Evolutionary conservation across 2,888 invertebrate species (phyloP).

Genomic region (Ophonus ardosiacus): DNA sequence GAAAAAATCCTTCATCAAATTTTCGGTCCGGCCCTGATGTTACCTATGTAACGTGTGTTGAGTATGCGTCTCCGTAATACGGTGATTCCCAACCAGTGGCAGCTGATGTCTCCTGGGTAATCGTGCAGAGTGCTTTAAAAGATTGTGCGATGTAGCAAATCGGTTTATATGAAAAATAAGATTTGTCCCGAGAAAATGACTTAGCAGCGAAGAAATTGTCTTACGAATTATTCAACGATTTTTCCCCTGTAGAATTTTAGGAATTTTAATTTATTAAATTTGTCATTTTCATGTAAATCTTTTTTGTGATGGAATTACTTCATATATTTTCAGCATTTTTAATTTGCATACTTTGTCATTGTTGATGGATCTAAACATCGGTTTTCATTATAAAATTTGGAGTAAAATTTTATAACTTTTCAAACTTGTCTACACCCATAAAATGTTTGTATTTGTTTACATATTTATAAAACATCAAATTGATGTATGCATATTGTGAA

Average conservation of each 20-base stretch:
- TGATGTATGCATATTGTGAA: too few relatives aligned
- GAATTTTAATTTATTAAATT: constrained; percentile 45
- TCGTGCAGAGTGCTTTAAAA: constrained; percentile 53
- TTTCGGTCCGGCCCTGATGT: background rate
- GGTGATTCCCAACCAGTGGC: constrained; percentile 50
- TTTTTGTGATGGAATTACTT: constrained; percentile 3
- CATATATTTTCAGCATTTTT: constrained; percentile 8
- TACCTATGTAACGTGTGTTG: constrained; percentile 28
- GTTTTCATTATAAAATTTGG: constrained; percentile 18
- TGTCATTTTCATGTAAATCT: constrained; percentile 13
- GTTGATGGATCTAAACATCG: constrained; percentile 15
- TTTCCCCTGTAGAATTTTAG: background rate
- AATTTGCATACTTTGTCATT: constrained; percentile 13
- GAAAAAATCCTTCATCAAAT: background rate
- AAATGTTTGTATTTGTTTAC: too few relatives aligned
- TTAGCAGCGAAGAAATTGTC: background rate
- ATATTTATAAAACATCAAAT: too few relatives aligned
- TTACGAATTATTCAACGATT: constrained; percentile 12
- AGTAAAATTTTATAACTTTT: constrained; percentile 16
- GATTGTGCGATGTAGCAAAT: constrained; percentile 52
- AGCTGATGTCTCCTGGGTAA: constrained; percentile 50
- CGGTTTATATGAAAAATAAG: constrained; percentile 50
- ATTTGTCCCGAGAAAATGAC: constrained; percentile 29
- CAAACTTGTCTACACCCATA: background rate
- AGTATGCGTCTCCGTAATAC: constrained; percentile 39